Evolutionary conservation across 1,140 invertebrate species (phyloP).

Genomic region (fruit fly (Drosophila melanogaster)): Release_6_plus_ISO1_MT NT_037436.4:1059501-1060000

Average conservation of each 20-base stretch:
- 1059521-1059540: not conserved
- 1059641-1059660: slow-evolving; percentile 8
- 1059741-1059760: slow-evolving; percentile 17
- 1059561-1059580: no score
- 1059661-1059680: slow-evolving; percentile 4
- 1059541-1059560: not conserved
- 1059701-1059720: slow-evolving; percentile 11
- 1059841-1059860: slow-evolving; percentile 53
- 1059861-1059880: slow-evolving; percentile 54
- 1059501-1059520: not conserved
- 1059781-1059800: slow-evolving; percentile 41
- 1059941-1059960: slow-evolving; percentile 39
- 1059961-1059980: slow-evolving; percentile 57
- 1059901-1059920: not conserved
- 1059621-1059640: not conserved
- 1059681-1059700: slow-evolving; percentile 18
- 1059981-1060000: slow-evolving; percentile 79
- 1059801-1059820: slow-evolving; percentile 37
- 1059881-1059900: not conserved
- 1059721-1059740: slow-evolving; percentile 3
- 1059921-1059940: not conserved
- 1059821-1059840: slow-evolving; percentile 37
- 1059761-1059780: slow-evolving; percentile 38
- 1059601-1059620: not conserved
- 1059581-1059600: no score